These are phyloP conservation scores for Zaprionus vittiger DNA, from an alignment of 1,140 invertebrate species.

Conservation along the genomic window DNA sequence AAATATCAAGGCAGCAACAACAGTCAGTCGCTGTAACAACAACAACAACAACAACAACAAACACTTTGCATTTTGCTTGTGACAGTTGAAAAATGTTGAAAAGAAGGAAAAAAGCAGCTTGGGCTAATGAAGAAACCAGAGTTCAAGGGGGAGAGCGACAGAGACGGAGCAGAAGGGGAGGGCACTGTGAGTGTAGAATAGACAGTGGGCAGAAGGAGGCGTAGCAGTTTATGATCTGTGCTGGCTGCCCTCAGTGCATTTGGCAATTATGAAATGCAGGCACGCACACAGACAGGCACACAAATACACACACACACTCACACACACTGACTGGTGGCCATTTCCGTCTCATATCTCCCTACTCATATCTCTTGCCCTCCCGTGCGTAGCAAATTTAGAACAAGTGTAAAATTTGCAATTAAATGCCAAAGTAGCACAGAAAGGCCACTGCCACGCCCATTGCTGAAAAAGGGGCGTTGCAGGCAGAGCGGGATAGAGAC, in stretches of 20 bases:
- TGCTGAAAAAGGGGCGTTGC: conserved; percentile 10
- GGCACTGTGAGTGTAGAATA: too few relatives aligned
- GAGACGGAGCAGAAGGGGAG: background rate
- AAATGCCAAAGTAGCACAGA: conserved; percentile 54
- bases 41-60: conserved; percentile 25
- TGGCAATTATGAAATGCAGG: conserved; percentile 71
- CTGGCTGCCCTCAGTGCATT: conserved; percentile 60
- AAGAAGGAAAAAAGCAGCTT: conserved; percentile 22
- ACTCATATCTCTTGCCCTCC: background rate
- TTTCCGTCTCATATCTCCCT: background rate
- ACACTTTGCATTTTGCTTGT: conserved; percentile 50
- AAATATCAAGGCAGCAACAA: conserved; percentile 29
- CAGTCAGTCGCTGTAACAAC: background rate
- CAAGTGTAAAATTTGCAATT: conserved; percentile 78
- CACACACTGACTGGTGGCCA: background rate
- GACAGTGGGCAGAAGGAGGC: background rate
- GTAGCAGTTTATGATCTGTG: conserved; percentile 40
- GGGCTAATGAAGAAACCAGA: conserved; percentile 64
- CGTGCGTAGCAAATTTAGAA: conserved; percentile 55
- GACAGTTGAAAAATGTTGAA: conserved; percentile 53
- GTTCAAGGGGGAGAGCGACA: background rate
- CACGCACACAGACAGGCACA: background rate
- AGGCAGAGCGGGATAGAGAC: background rate
- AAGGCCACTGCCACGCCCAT: conserved; percentile 44
- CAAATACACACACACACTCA: background rate